phyloP scores from a whole-genome alignment of 2,113 vertebrate genomes.

The Donacobius atricapilla region DNA sequence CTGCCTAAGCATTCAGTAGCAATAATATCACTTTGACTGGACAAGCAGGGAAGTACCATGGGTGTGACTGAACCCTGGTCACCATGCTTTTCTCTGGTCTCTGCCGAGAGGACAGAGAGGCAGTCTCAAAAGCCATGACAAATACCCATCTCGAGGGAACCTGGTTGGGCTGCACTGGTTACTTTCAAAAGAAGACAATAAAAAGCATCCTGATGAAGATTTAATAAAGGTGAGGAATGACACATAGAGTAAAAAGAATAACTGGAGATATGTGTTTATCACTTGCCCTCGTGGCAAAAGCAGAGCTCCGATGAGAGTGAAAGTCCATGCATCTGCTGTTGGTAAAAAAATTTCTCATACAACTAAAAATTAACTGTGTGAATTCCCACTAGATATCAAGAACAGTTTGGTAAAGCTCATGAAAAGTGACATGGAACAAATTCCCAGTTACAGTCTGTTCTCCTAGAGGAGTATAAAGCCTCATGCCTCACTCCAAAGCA shows the following conservation, averaged over 20 bases:
- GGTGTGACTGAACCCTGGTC: not conserved
- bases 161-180: not conserved
- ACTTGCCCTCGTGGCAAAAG: not conserved
- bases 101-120: not conserved
- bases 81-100: not conserved
- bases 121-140: not conserved
- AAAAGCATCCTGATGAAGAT: not conserved
- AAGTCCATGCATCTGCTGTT: not conserved
- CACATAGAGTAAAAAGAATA: not conserved
- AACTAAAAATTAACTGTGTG: not conserved
- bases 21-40: not conserved
- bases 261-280: not conserved
- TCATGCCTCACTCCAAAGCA: not conserved
- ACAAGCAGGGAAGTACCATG: not conserved
- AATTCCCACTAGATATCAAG: not conserved
- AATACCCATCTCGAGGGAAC: not conserved
- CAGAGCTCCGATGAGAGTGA: not conserved
- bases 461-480: not conserved
- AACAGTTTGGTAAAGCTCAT: not conserved
- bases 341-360: not conserved
- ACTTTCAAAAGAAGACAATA: not conserved
- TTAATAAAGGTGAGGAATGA: not conserved
- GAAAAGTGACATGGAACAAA: not conserved
- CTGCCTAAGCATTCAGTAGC: not conserved
- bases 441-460: not conserved